Base-by-base conservation (phyloP, 1,140 invertebrate species). In the Orchesella cincta region DNA sequence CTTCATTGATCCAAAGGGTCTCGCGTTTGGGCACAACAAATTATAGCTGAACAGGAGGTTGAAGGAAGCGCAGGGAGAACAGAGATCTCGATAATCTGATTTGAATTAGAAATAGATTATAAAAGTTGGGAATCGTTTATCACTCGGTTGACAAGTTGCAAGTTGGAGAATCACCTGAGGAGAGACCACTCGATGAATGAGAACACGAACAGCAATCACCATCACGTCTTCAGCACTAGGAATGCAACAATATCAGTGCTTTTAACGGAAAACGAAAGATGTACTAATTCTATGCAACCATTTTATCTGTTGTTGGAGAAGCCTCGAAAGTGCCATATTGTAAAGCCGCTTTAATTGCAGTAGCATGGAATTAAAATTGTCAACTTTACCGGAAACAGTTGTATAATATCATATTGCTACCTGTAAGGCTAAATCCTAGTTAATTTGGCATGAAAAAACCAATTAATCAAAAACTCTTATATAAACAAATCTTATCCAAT, bases 81-180 rank as follows among this genome's bases (percentile, higher is more conserved):
- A 54, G 57, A 76, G 72, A 80, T 80, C 14, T 23, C 39, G 3
- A 77, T 74, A 79, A 79, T 80, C 79, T 80, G 79, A 80, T 80
- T 78, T 78, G 79, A 80, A 80, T 80, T 80, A 80, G 79, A 80
- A 78, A 80, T 78, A 78, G 76, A 80, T 80, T 73, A 80, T 76
- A 78, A 80, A 80, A 78, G 73, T 46, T 73, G 76, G 73, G 67
- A 74, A 80, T 80, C 79, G 79, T 80, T 80, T 80, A 80, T 80
- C 79, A 80, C 77, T 36, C 62, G 72, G 78, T 80, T 80, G 79
- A 80, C 79, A 80, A 78, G 75, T 80, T 80, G 79, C 75, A 72
- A 74, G 31, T 75, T 67, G 67, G 46, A 46, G 72, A 73, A 26
- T 73, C 18, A 33, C 67, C 67, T 73, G 71, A 73, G 36, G 71